Conservation (phyloP, 1,140 invertebrate species). For the Phymastichus coffea region DNA sequence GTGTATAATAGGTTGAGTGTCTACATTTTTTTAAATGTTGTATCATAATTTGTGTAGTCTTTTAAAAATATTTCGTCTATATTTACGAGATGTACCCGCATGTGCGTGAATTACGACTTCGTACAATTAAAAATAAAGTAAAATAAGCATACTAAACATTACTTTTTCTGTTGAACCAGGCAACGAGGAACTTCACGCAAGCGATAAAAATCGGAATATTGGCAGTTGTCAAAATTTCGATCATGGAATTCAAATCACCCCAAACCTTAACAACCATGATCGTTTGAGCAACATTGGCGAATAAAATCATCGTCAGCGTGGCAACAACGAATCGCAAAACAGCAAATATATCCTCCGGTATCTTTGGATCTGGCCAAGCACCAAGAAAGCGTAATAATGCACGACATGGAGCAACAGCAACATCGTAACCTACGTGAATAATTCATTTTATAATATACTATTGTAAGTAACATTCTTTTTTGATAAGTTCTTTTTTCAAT, state of each 20-base stretch:
- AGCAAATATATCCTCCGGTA: neutral
- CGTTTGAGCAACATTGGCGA: slow-evolving; percentile 25
- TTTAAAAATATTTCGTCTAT: no score
- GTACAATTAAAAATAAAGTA: no score
- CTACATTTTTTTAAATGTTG: no score
- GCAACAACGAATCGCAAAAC: neutral
- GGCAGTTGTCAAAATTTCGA: slow-evolving; percentile 26
- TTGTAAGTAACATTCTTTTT: no score
- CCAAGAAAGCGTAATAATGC: neutral
- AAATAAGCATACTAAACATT: no score
- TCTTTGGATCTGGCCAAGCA: neutral
- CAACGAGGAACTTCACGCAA: slow-evolving; percentile 19
- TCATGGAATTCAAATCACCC: slow-evolving; percentile 27
- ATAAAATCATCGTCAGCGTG: neutral
- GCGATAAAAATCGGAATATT: slow-evolving; percentile 20
- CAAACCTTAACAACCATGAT: slow-evolving; percentile 17
- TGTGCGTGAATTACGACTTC: no score
- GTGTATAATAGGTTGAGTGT: no score
- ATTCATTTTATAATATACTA: no score
- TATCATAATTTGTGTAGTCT: no score
- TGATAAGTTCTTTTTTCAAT: no score
- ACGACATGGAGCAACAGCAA: neutral
- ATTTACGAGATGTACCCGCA: no score
- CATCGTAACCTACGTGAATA: neutral
- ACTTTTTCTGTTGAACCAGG: slow-evolving; percentile 24